These are phyloP conservation scores for Ypsolopha scabrella DNA, from an alignment of 2,888 invertebrate genomes.

Conservation along the genomic window DNA sequence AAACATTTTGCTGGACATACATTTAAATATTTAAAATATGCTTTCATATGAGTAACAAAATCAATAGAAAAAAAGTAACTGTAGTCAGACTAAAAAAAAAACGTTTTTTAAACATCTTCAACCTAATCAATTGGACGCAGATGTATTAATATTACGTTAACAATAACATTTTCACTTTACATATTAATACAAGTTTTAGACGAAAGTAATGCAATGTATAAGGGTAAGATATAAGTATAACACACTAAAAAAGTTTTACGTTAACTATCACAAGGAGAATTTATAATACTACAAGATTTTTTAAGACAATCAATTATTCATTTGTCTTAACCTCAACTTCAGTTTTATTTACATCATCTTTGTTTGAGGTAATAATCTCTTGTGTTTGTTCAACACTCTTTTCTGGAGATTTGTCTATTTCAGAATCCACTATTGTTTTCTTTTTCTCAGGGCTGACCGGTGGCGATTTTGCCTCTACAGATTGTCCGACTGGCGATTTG, in stretches of 20 bases:
- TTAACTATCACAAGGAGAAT: slow-evolving; percentile 2
- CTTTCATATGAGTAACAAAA: not conserved
- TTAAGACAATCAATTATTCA: not conserved
- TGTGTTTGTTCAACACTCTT: not conserved
- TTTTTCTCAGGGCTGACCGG: not conserved
- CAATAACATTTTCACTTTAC: not conserved
- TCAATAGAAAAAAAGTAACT: not conserved
- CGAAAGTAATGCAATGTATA: not conserved
- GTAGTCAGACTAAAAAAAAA: no score
- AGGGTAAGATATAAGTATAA: not conserved
- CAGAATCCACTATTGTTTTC: not conserved
- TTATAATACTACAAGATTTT: not conserved
- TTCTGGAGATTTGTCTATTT: not conserved
- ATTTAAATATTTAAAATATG: not conserved
- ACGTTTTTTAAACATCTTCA: not conserved
- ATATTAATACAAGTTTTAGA: not conserved
- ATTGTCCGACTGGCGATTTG: slow-evolving; percentile 8
- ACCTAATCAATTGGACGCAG: not conserved
- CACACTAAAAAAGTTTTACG: not conserved
- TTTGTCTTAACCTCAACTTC: not conserved
- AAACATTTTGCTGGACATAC: not conserved
- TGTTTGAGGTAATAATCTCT: not conserved
- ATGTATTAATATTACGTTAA: not conserved
- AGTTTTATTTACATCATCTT: not conserved
- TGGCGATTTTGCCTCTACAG: not conserved